These are phyloP conservation scores for Pelochelys cantorii DNA, from an alignment of 2,797 vertebrate genomes.

Conservation along the genomic window DNA sequence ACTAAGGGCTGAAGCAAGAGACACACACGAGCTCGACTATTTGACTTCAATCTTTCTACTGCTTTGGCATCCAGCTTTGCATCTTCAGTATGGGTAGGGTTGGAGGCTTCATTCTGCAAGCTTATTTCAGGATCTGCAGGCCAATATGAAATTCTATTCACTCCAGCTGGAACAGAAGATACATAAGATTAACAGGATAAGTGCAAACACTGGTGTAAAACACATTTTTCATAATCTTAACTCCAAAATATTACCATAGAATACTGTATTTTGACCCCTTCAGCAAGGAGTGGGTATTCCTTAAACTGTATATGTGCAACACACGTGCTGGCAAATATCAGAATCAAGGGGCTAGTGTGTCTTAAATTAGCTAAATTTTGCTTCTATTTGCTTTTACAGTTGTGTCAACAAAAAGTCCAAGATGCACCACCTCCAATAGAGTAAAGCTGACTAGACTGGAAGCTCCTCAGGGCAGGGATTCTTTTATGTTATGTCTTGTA, in stretches of 20 bases:
- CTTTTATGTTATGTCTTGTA: background rate
- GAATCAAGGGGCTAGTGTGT: background rate
- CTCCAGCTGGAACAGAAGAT: slow-evolving; percentile 86
- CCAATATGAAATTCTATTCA: slow-evolving; percentile 95
- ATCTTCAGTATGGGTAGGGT: slow-evolving; percentile 78
- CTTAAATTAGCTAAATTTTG: background rate
- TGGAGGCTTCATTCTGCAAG: slow-evolving; percentile 78
- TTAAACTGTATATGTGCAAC: background rate
- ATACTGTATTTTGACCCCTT: background rate
- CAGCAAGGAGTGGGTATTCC: background rate
- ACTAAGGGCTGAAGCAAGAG: slow-evolving; percentile 89
- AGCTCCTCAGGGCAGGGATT: background rate
- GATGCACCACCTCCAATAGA: background rate
- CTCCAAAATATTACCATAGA: background rate
- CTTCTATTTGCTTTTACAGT: background rate
- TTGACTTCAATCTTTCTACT: slow-evolving; percentile 92
- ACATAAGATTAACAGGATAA: slow-evolving; percentile 37
- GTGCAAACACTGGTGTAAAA: background rate
- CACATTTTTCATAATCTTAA: background rate
- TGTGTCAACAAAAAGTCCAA: background rate
- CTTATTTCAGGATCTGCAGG: slow-evolving; percentile 95
- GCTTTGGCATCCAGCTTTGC: slow-evolving; percentile 90
- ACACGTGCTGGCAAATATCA: background rate
- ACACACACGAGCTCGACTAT: slow-evolving; percentile 90
- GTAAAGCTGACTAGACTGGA: background rate